Conservation (phyloP, 2,113 vertebrate genomes). For the Ammodytes dubius region DNA sequence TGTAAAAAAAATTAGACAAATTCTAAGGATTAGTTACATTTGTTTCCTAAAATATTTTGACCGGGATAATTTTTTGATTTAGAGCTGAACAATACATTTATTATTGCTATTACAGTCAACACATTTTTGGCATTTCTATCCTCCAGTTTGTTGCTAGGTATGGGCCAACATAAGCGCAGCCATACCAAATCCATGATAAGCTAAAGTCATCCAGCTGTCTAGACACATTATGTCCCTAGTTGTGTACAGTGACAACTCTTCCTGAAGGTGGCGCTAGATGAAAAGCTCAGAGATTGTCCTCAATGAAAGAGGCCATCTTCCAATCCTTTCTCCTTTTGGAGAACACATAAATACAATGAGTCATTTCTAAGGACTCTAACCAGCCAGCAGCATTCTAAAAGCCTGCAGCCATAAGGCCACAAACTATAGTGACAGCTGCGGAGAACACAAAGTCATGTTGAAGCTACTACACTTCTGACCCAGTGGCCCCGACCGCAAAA, state of each 20-base stretch:
- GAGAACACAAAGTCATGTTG: not conserved
- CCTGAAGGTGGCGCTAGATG: constrained; percentile 36
- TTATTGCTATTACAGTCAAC: not conserved
- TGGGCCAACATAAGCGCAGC: rapidly evolving
- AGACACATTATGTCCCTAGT: not conserved
- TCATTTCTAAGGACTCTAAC: not conserved
- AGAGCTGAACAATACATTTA: not conserved
- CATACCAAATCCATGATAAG: not conserved
- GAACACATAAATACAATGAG: not conserved
- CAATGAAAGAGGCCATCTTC: not conserved
- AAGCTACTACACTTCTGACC: not conserved
- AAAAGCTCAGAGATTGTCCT: not conserved
- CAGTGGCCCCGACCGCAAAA: constrained; percentile 1
- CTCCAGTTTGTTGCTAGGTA: not conserved
- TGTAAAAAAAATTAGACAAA: too few species aligned
- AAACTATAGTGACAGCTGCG: not conserved
- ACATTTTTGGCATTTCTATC: not conserved
- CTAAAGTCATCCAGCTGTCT: not conserved
- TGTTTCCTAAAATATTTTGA: not conserved
- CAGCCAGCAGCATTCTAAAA: not conserved
- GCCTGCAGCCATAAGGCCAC: constrained; percentile 4
- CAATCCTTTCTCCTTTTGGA: not conserved
- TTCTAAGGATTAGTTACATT: not conserved
- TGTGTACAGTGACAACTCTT: not conserved
- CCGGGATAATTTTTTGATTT: not conserved